phyloP scores from a whole-genome alignment of 2,888 invertebrate genomes.

The Branchellion lobata region DNA sequence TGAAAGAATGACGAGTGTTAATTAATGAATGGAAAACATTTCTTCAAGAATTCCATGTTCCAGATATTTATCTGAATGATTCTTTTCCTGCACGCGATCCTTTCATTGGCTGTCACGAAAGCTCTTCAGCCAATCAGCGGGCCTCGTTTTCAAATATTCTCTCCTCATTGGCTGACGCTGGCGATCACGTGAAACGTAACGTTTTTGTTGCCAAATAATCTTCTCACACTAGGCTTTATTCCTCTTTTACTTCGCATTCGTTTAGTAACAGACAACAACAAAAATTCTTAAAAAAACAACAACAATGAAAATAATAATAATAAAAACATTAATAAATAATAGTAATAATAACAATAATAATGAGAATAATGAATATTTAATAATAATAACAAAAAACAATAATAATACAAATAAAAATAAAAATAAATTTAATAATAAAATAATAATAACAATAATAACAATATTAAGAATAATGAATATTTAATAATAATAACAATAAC shows the following conservation, averaged over 20 bases:
- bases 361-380: neutral
- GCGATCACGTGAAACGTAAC: neutral
- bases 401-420: neutral
- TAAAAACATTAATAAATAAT: constrained; percentile 6
- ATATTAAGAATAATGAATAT: no score
- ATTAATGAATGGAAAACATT: constrained; percentile 1
- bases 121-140: neutral
- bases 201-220: constrained; percentile 1
- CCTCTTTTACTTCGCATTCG: no score
- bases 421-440: neutral
- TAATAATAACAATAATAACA: neutral
- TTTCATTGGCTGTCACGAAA: constrained; percentile 16
- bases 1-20: neutral
- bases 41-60: constrained; percentile 11
- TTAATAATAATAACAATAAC: neutral
- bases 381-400: constrained; percentile 16
- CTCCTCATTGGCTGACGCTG: neutral
- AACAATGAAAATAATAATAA: neutral
- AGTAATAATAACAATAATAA: constrained; percentile 1
- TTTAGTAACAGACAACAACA: neutral
- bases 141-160: neutral
- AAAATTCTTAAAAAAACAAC: neutral
- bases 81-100: constrained; percentile 3
- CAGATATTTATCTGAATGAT: constrained; percentile 15
- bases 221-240: neutral